phyloP scores from a whole-genome alignment of 2,888 invertebrate genomes.

The Lasioglossum lativentre region DNA sequence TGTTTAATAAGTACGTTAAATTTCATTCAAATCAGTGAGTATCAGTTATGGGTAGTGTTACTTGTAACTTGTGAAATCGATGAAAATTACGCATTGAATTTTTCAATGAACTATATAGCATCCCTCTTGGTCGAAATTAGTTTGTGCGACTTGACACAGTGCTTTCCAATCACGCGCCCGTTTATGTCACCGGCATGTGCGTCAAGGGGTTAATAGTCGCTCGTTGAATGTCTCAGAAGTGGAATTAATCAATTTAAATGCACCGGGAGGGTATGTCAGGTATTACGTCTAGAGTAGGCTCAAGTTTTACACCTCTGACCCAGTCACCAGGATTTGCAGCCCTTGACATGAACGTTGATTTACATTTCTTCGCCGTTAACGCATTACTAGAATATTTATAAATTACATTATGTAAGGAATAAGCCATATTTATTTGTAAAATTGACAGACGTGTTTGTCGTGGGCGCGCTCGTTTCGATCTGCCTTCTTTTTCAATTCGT shows the following conservation, averaged over 20 bases:
- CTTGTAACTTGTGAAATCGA: background rate
- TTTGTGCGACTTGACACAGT: background rate
- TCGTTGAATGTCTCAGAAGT: constrained; percentile 7
- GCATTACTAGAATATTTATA: background rate
- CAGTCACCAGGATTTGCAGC: background rate
- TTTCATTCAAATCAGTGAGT: too few species aligned
- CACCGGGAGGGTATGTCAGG: background rate
- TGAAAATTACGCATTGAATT: background rate
- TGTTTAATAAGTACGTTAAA: too few species aligned
- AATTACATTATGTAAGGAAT: too few species aligned
- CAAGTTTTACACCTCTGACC: background rate
- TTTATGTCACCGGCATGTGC: constrained; percentile 3
- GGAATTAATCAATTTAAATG: constrained; percentile 6
- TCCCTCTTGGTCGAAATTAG: background rate
- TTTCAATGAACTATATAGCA: background rate
- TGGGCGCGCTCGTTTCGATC: too few species aligned
- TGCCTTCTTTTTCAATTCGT: too few species aligned
- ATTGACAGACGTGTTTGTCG: too few species aligned
- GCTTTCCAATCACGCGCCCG: background rate
- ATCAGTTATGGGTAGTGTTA: too few species aligned
- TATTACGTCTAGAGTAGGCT: background rate
- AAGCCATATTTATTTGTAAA: too few species aligned
- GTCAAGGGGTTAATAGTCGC: constrained; percentile 6
- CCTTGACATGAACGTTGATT: background rate
- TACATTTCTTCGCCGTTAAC: background rate